Conservation (phyloP, 2,888 invertebrate species). For the Macrosoma leucophasiata region DNA sequence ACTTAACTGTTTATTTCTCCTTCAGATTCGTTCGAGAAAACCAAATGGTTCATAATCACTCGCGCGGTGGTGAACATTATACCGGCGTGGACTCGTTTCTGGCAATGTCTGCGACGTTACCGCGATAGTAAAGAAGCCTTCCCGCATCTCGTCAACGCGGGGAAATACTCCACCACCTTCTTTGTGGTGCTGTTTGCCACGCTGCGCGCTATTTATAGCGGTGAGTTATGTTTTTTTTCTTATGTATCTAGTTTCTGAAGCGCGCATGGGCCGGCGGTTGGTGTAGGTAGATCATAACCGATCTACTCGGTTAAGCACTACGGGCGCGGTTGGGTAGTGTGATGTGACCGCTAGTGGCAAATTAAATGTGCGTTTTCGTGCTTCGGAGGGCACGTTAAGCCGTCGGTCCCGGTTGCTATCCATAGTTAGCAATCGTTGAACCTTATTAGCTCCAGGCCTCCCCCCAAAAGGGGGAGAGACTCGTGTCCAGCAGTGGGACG, state of each 20-base stretch:
- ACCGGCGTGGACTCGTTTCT: slow-evolving; percentile 98
- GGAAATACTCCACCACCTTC: slow-evolving; percentile 98
- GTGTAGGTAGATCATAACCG: no score
- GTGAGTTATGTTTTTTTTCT: slow-evolving; percentile 34
- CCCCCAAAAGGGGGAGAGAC: no score
- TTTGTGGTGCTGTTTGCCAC: slow-evolving; percentile 92
- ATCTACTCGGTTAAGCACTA: no score
- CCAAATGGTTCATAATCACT: slow-evolving; percentile 83
- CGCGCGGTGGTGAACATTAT: slow-evolving; percentile 92
- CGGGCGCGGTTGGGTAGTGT: no score
- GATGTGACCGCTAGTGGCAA: no score
- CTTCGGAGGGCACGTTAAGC: no score
- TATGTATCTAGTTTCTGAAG: neutral
- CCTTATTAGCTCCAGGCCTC: neutral
- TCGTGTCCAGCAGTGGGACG: no score
- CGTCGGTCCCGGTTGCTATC: no score
- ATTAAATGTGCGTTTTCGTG: no score
- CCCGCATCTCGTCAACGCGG: slow-evolving; percentile 98
- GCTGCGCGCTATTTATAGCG: slow-evolving; percentile 74
- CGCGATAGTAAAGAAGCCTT: slow-evolving; percentile 94
- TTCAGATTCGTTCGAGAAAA: slow-evolving; percentile 73
- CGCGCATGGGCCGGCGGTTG: no score
- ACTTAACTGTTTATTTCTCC: slow-evolving; percentile 5
- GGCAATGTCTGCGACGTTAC: slow-evolving; percentile 96
- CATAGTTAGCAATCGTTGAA: neutral